Base-by-base conservation (phyloP, 2,888 invertebrate species). In the Nasonia oneida region DNA sequence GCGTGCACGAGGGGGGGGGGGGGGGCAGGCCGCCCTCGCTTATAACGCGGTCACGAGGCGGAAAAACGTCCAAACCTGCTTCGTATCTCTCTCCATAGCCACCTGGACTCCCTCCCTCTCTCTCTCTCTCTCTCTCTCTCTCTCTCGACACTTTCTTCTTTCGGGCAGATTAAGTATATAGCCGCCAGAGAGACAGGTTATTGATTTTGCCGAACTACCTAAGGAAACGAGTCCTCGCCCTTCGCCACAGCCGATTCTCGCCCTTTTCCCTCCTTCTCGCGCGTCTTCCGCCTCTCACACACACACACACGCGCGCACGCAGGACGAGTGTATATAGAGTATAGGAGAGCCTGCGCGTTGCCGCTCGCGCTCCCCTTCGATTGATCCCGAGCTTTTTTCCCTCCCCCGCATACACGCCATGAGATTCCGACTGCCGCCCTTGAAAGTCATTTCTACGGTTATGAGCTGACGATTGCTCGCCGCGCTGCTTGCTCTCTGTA, bases 141-240 rank as follows among this genome's bases (percentile, higher is more conserved):
- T 29, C 29, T 29, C 29, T 29, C 29, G 29, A 1, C 37, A 37
- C 37, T 10, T 33, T 64, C 57, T 23, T 23, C 23, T 23, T n/a
- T 57, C n/a, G 73, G n/a, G 73, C 10, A 29, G 14, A 23, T 23
- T 23, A 23, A 14, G 71, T 42, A 39, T 33, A 23, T 5, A 29
- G n/a, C 39, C 33, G 75, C 57, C 67, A 67, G 64, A 29, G 29
- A 81, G 73, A 81, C 71, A 81, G 80, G 71, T 81, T 84, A 84
- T 84, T 84, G 84, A 84, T 84, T 84, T 84, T 81, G 70, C 75
- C 75, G 80, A 79, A 84, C 80, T 75, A 47, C 73, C 79, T 23
- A 47, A 37, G 6, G 53, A 47, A 53, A 37, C 50, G 53, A 75
- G 53, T 53, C 53, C 18, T 70, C 80, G 71, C 81, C 42, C 79